A percentile compares a stretch with the other conserved stretches of the same genome.
phyloP scores from a whole-genome alignment of 2,113 vertebrate genomes.

The Percina caprodes region DNA sequence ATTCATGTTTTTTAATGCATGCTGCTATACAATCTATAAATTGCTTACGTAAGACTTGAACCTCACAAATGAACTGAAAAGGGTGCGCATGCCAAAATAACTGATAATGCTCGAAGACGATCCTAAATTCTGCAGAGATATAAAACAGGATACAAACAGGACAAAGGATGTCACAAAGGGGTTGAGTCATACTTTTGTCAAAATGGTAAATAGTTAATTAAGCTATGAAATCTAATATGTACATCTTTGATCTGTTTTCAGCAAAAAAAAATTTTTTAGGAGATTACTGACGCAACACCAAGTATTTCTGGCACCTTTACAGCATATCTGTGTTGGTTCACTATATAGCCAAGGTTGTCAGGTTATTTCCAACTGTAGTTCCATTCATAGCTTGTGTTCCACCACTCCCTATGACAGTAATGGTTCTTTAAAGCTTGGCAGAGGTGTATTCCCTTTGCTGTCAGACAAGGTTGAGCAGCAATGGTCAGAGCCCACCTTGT shows the following conservation, averaged over 20 bases:
- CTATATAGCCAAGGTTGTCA: constrained; percentile 47
- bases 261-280: neutral
- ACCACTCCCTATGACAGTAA: constrained; percentile 67
- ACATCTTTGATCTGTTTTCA: constrained; percentile 17
- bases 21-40: neutral
- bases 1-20: neutral
- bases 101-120: no score
- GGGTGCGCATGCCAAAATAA: neutral
- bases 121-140: neutral
- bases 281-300: constrained; percentile 36
- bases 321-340: constrained; percentile 44
- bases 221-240: neutral
- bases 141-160: neutral
- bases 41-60: neutral
- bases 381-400: constrained; percentile 54
- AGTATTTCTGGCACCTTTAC: constrained; percentile 45
- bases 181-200: neutral
- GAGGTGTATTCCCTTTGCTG: constrained; percentile 62
- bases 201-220: constrained; percentile 21
- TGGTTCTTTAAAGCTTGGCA: constrained; percentile 70
- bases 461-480: constrained; percentile 60
- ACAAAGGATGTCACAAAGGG: neutral
- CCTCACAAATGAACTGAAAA: neutral
- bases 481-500: constrained; percentile 43
- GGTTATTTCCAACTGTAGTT: constrained; percentile 56